phyloP scores from a whole-genome alignment of 1,140 invertebrate species.

The Drosophila willistoni region DNA sequence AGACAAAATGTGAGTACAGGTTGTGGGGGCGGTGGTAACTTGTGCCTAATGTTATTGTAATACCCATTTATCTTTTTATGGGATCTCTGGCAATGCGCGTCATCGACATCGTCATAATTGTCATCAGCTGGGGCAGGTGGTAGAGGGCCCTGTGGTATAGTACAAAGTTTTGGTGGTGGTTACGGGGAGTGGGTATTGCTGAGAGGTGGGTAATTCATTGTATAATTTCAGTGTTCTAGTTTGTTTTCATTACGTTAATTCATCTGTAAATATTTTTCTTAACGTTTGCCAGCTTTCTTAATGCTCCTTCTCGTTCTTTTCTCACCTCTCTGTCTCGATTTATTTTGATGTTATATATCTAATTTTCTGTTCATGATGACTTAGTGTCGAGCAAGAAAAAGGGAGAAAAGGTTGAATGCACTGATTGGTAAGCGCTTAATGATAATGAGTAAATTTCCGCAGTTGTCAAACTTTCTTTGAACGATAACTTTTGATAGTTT shows the following conservation, averaged over 20 bases:
- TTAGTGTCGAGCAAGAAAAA: no score
- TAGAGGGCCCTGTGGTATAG: background rate
- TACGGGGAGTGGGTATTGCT: background rate
- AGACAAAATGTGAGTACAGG: background rate
- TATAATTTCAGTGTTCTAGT: constrained; percentile 61
- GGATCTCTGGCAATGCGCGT: constrained; percentile 38
- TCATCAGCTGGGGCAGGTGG: background rate
- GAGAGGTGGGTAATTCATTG: background rate
- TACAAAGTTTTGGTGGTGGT: background rate
- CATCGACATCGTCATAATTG: constrained; percentile 36
- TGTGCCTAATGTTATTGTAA: constrained; percentile 44
- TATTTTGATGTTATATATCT: no score
- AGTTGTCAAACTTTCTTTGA: no score
- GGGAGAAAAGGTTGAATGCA: no score
- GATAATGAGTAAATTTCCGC: no score
- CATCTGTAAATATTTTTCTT: constrained; percentile 77
- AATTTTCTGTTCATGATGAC: no score
- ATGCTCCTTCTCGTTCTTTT: constrained; percentile 57
- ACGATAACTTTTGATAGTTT: no score
- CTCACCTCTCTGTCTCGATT: background rate
- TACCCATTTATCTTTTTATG: constrained; percentile 54
- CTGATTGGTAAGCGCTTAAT: no score
- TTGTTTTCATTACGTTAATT: constrained; percentile 79
- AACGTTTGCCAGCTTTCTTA: constrained; percentile 49
- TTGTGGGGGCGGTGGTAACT: background rate